Evolutionary conservation across 2,797 vertebrate species (phyloP).

Genomic region (Selene dorsalis): DNA sequence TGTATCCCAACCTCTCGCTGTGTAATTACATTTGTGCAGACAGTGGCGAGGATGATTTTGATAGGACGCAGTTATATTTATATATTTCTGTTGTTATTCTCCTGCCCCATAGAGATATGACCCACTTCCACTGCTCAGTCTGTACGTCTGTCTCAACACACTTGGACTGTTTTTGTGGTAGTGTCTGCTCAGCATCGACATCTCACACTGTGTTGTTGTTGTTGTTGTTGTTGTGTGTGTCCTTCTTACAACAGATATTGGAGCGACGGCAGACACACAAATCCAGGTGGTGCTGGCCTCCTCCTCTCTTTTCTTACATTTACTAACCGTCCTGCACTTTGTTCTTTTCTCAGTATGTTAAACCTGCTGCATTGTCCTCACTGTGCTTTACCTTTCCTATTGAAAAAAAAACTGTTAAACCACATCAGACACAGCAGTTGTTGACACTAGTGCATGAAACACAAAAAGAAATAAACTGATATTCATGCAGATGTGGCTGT

Average conservation of each 20-base stretch:
- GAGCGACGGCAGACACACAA: constrained; percentile 19
- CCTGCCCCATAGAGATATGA: constrained; percentile 72
- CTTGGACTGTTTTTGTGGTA: constrained; percentile 16
- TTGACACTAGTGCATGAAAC: neutral
- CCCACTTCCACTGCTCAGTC: constrained; percentile 70
- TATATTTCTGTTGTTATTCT: constrained; percentile 69
- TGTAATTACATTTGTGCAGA: constrained; percentile 60
- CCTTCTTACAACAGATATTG: constrained; percentile 12
- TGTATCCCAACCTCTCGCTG: constrained; percentile 33
- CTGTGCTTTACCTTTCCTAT: neutral
- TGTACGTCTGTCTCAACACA: constrained; percentile 46
- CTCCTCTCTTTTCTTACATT: constrained; percentile 12
- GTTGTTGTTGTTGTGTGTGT: constrained; percentile 23
- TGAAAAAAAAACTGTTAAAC: neutral
- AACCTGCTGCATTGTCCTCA: neutral
- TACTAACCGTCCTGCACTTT: neutral
- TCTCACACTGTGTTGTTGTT: constrained; percentile 22
- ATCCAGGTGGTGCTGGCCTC: constrained; percentile 27
- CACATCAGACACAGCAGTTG: neutral
- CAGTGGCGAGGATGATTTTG: constrained; percentile 45
- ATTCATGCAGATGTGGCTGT: neutral
- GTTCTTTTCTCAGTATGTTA: neutral
- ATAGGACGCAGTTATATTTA: constrained; percentile 58
- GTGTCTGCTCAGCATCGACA: constrained; percentile 16
- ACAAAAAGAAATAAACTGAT: neutral